Percentiles rank a stretch among this genome's conserved stretches.
Evolutionary conservation across 2,888 invertebrate genomes (phyloP).

Genomic region (Macrosiphum euphorbiae): DNA sequence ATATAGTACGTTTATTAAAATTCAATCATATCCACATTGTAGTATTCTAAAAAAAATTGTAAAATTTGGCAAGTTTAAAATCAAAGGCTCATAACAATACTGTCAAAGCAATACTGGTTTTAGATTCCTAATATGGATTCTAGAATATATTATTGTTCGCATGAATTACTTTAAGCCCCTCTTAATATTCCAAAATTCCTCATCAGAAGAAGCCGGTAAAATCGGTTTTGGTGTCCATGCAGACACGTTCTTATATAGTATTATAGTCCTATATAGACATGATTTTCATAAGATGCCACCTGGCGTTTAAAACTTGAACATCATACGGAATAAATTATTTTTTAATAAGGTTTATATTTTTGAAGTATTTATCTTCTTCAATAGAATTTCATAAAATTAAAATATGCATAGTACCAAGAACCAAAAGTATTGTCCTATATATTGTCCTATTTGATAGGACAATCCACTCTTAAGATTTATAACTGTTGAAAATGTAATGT

Average conservation of each 20-base stretch:
- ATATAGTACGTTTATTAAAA: not conserved
- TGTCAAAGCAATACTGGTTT: constrained; percentile 19
- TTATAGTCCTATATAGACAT: not conserved
- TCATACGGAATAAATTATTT: constrained; percentile 1
- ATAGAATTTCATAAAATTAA: not conserved
- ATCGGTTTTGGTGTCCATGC: not conserved
- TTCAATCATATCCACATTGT: not conserved
- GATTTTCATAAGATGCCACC: constrained; percentile 16
- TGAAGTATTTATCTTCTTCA: not conserved
- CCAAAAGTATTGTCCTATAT: not conserved
- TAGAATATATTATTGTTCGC: constrained; percentile 24
- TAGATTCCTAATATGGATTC: constrained; percentile 26
- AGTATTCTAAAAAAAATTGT: not conserved
- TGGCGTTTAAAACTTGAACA: constrained; percentile 11
- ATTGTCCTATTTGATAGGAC: no score
- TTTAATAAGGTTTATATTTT: not conserved
- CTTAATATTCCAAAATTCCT: not conserved
- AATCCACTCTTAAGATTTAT: not conserved
- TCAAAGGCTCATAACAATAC: not conserved
- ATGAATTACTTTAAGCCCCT: constrained; percentile 19
- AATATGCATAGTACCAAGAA: not conserved
- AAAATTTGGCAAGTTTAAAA: not conserved
- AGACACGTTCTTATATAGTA: not conserved
- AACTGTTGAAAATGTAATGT: not conserved
- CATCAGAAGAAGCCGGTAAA: not conserved